Percentiles rank a stretch among this genome's conserved stretches.
Conservation (phyloP, 2,888 invertebrate species). For the Lithophane ornitopus region DNA sequence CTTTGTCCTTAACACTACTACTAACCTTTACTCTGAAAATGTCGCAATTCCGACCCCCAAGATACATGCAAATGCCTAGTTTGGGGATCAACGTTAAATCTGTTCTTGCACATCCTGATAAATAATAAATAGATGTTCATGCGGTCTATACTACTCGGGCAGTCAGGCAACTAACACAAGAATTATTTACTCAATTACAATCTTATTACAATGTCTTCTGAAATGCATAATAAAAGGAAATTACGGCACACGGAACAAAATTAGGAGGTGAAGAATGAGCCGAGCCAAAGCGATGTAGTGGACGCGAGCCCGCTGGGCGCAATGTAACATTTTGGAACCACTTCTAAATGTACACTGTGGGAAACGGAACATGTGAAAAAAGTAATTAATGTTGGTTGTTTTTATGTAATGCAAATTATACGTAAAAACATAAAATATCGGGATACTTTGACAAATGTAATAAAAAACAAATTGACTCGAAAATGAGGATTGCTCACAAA, state of each 20-base stretch:
- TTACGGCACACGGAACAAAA: background rate
- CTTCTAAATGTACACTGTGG: conserved; percentile 32
- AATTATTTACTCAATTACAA: background rate
- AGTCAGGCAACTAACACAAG: background rate
- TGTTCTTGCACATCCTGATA: background rate
- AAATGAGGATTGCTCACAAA: background rate
- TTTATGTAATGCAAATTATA: conserved; percentile 7
- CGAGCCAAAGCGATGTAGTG: background rate
- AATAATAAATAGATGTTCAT: background rate
- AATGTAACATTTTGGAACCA: conserved; percentile 47
- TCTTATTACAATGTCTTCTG: background rate
- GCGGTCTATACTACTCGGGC: too few relatives aligned
- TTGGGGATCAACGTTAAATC: background rate
- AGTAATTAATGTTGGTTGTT: background rate
- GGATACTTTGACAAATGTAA: background rate
- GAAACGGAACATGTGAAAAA: conserved; percentile 5
- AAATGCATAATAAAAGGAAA: background rate
- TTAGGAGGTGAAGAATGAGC: conserved; percentile 25
- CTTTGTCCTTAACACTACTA: too few relatives aligned
- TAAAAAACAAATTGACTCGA: background rate
- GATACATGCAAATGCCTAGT: background rate
- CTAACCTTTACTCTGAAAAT: background rate
- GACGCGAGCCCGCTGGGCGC: conserved; percentile 29
- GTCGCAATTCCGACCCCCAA: background rate
- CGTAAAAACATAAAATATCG: background rate